Percentiles rank a stretch among this genome's conserved stretches.
phyloP scores from a whole-genome alignment of 1,140 invertebrate species.

The Tetragonula clypearis region DNA sequence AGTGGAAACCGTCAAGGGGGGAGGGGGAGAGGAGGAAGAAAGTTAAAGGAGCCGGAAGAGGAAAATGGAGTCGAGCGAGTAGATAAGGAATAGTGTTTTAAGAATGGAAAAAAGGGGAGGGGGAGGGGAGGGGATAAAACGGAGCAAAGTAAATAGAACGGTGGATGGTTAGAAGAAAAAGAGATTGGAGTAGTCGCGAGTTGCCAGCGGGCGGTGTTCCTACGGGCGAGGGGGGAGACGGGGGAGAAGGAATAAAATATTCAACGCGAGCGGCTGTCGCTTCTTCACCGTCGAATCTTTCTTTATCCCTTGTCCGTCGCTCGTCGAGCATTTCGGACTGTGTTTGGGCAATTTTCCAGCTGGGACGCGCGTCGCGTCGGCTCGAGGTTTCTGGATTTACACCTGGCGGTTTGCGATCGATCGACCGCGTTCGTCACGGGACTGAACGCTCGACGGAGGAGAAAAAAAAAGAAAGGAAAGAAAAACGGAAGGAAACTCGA shows the following conservation, averaged over 20 bases:
- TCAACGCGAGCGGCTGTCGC: not conserved
- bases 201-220: not conserved
- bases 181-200: not conserved
- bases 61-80: not conserved
- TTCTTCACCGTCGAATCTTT: not conserved
- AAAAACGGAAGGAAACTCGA: no score
- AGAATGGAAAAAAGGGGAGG: not conserved
- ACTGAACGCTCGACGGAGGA: no score
- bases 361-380: not conserved
- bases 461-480: no score
- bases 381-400: slow-evolving; percentile 23
- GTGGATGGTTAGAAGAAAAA: not conserved
- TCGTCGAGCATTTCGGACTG: slow-evolving; percentile 2
- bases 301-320: not conserved
- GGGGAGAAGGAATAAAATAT: not conserved
- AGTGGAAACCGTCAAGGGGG: no score
- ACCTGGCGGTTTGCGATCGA: slow-evolving; percentile 27
- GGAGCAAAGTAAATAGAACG: not conserved
- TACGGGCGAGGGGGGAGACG: no score
- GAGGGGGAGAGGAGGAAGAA: not conserved
- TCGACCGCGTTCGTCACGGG: not conserved
- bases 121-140: not conserved
- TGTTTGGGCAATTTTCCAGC: slow-evolving; percentile 43
- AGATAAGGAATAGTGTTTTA: slow-evolving; percentile 2
- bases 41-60: not conserved